phyloP scores from a whole-genome alignment of 2,797 vertebrate species.

The Lindbergichthys nudifrons region DNA sequence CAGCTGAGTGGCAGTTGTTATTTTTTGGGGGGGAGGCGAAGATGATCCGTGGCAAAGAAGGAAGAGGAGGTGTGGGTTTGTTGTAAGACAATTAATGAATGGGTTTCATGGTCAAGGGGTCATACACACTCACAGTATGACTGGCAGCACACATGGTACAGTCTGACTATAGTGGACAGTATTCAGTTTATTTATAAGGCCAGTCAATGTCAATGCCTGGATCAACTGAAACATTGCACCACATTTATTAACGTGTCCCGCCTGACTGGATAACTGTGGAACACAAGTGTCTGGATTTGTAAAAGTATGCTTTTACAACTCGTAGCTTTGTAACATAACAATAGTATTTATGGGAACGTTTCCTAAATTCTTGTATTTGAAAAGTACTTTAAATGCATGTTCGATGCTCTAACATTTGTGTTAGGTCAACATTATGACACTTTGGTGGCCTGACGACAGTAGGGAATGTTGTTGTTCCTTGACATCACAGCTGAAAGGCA shows the following conservation, averaged over 20 bases:
- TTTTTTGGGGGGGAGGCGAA: conserved; percentile 67
- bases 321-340: too few relatives aligned
- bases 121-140: conserved; percentile 73
- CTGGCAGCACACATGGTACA: conserved; percentile 78
- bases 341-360: background rate
- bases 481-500: conserved; percentile 58
- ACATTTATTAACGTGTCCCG: conserved; percentile 39
- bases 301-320: conserved; percentile 7
- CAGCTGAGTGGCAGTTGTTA: conserved; percentile 77
- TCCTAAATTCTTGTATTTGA: conserved; percentile 1
- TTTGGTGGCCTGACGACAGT: conserved; percentile 6
- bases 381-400: conserved; percentile 25
- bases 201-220: conserved; percentile 32
- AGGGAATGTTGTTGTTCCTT: conserved; percentile 49
- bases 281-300: conserved; percentile 20
- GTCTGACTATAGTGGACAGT: conserved; percentile 29
- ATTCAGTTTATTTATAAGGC: conserved; percentile 51
- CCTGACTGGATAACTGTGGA: conserved; percentile 27
- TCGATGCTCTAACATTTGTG: background rate
- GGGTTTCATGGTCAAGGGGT: conserved; percentile 63
- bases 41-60: conserved; percentile 48
- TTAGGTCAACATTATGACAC: background rate
- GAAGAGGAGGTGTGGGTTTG: conserved; percentile 61
- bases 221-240: conserved; percentile 40
- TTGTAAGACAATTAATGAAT: conserved; percentile 79